Conservation (phyloP, 2,888 invertebrate genomes). For the Tiliacea citrago region DNA sequence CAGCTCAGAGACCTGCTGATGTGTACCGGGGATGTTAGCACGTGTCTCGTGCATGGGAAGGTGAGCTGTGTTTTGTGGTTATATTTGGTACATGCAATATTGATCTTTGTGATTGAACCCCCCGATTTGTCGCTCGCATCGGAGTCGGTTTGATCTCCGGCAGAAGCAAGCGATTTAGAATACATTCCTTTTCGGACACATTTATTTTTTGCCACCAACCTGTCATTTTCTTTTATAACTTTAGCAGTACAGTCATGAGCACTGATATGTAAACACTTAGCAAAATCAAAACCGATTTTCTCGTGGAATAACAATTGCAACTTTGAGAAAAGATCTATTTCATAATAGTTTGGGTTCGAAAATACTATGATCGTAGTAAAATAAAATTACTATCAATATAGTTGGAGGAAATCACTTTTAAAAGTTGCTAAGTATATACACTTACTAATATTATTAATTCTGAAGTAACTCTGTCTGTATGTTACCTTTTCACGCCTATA, state of each 20-base stretch:
- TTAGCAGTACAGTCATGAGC: neutral
- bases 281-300: too few species aligned
- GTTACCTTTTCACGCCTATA: too few species aligned
- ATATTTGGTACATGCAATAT: neutral
- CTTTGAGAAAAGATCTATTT: too few species aligned
- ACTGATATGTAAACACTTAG: too few species aligned
- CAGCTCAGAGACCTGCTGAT: conserved; percentile 90
- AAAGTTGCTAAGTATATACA: too few species aligned
- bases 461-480: too few species aligned
- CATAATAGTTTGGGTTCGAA: too few species aligned
- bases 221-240: neutral
- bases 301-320: too few species aligned
- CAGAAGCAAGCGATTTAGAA: neutral
- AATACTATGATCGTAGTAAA: too few species aligned
- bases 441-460: too few species aligned
- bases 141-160: neutral
- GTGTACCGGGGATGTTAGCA: conserved; percentile 92
- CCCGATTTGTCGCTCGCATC: neutral
- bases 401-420: too few species aligned
- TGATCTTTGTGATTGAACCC: neutral
- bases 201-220: neutral
- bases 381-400: too few species aligned
- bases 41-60: conserved; percentile 94
- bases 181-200: neutral
- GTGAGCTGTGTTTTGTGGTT: conserved; percentile 63